Evolutionary conservation across 1,140 invertebrate genomes (phyloP).

Genomic region (Apis dorsata): DNA sequence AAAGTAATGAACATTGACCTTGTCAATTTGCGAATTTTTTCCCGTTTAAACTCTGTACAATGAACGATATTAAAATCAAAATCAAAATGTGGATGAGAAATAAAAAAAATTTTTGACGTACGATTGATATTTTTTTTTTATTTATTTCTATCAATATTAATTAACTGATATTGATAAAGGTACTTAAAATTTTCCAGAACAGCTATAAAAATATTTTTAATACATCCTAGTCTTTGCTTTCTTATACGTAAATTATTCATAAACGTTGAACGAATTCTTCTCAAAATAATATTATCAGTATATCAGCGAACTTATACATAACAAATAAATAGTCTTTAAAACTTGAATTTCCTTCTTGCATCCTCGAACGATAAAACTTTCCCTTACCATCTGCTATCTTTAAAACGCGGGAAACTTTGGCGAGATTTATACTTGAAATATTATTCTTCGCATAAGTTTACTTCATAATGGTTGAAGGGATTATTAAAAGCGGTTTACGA

Average conservation of each 20-base stretch:
- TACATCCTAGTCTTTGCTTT: too few species aligned
- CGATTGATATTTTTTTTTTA: too few species aligned
- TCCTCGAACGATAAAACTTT: constrained; percentile 7
- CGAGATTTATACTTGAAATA: constrained; percentile 18
- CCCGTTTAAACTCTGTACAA: neutral
- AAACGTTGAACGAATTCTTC: too few species aligned
- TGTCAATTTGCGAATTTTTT: constrained; percentile 23
- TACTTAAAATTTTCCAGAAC: too few species aligned
- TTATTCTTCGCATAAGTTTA: neutral
- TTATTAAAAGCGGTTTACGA: neutral
- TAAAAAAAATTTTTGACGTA: too few species aligned
- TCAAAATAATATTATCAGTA: neutral
- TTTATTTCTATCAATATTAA: too few species aligned
- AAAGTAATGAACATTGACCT: constrained; percentile 32
- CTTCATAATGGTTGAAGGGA: neutral
- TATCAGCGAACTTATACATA: neutral
- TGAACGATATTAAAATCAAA: neutral
- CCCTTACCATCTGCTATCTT: constrained; percentile 7
- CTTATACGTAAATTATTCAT: too few species aligned
- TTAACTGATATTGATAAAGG: too few species aligned
- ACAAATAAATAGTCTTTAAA: neutral
- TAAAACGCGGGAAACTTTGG: neutral
- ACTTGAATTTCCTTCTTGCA: neutral
- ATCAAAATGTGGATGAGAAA: too few species aligned
- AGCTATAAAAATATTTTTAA: too few species aligned